Conservation (phyloP, 1,140 invertebrate genomes). For the Zaprionus inermis region DNA sequence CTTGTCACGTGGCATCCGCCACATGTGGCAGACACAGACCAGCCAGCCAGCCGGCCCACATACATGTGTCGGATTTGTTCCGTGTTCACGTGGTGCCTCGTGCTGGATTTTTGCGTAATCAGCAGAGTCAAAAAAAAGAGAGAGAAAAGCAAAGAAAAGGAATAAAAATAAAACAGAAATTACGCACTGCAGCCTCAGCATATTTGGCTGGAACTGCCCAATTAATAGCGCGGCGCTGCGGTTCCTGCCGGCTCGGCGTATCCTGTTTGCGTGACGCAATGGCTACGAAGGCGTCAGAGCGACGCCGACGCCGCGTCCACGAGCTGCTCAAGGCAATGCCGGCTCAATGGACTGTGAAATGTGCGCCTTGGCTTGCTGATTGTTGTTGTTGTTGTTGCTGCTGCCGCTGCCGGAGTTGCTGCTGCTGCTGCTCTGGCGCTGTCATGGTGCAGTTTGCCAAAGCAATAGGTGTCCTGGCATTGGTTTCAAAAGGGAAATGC, state of each 20-base stretch:
- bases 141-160: constrained; percentile 11
- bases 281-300: constrained; percentile 54
- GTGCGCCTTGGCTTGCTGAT: constrained; percentile 54
- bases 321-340: constrained; percentile 20
- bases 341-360: constrained; percentile 80
- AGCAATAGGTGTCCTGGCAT: constrained; percentile 82
- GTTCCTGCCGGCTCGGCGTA: constrained; percentile 27
- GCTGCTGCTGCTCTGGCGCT: constrained; percentile 43
- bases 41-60: constrained; percentile 2
- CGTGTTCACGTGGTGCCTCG: constrained; percentile 23
- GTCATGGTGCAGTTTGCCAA: constrained; percentile 69
- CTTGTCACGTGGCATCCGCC: constrained; percentile 76
- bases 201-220: constrained; percentile 51
- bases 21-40: constrained; percentile 57
- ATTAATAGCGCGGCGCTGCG: constrained; percentile 56
- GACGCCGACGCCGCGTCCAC: constrained; percentile 37
- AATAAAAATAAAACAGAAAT: constrained; percentile 41
- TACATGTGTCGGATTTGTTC: neutral
- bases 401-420: constrained; percentile 1
- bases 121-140: constrained; percentile 49
- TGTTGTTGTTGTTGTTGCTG: constrained; percentile 31
- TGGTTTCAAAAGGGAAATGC: constrained; percentile 82
- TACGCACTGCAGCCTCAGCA: constrained; percentile 65
- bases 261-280: constrained; percentile 76
- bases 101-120: constrained; percentile 66